phyloP scores from a whole-genome alignment of 2,888 invertebrate species.

The Melieria omissa region DNA sequence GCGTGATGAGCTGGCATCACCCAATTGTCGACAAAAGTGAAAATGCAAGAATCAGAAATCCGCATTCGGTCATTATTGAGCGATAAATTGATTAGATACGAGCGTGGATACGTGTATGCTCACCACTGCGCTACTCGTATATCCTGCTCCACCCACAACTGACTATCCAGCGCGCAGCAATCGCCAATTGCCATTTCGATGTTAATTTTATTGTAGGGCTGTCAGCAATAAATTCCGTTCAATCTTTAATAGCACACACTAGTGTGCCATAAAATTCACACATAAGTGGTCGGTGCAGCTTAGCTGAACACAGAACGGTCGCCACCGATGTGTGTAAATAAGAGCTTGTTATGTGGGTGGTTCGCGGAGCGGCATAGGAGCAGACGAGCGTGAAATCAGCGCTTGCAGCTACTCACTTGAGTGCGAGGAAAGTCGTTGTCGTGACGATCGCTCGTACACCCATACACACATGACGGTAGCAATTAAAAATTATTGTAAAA shows the following conservation, averaged over 20 bases:
- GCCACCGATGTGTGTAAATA: background rate
- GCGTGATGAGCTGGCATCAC: background rate
- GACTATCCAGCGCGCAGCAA: background rate
- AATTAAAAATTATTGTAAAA: too few species aligned
- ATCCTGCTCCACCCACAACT: background rate
- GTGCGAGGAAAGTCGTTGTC: too few species aligned
- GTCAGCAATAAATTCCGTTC: conserved; percentile 60
- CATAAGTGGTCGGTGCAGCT: too few species aligned
- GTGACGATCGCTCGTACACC: too few species aligned
- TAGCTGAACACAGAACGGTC: too few species aligned
- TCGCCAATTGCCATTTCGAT: conserved; percentile 55
- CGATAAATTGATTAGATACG: conserved; percentile 63
- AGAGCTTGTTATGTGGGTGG: too few species aligned
- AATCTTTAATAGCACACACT: conserved; percentile 58
- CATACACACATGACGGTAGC: too few species aligned
- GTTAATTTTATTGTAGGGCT: conserved; percentile 62
- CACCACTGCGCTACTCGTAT: background rate
- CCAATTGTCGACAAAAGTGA: conserved; percentile 22
- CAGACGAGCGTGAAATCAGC: too few species aligned
- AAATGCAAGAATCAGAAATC: conserved; percentile 43
- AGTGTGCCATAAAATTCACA: conserved; percentile 3
- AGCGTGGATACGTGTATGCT: conserved; percentile 48
- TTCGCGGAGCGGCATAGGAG: too few species aligned
- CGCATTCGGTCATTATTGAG: conserved; percentile 54
- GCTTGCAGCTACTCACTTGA: background rate